phyloP scores from a whole-genome alignment of 2,888 invertebrate genomes.

The Muschampia staudingeri region DNA sequence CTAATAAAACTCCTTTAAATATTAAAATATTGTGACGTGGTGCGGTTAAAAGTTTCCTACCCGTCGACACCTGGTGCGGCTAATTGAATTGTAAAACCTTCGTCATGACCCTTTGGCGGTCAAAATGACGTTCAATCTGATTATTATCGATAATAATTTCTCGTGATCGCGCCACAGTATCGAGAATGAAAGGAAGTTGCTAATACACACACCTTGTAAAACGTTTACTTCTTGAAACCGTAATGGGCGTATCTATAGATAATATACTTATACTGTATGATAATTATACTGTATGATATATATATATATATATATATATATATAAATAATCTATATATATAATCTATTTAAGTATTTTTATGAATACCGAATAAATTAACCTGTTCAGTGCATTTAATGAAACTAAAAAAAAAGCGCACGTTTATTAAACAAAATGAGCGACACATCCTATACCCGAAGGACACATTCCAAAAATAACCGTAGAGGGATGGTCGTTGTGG shows the following conservation, averaged over 20 bases:
- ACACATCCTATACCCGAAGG: conserved; percentile 78
- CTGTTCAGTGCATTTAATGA: conserved; percentile 65
- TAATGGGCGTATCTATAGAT: conserved; percentile 8
- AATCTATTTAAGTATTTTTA: background rate
- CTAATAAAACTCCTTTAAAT: conserved; percentile 81
- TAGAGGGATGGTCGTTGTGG: conserved; percentile 78
- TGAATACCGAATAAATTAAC: background rate
- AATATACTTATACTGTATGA: background rate
- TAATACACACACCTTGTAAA: conserved; percentile 64
- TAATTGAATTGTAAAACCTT: conserved; percentile 91
- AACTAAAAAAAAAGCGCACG: conserved; percentile 66
- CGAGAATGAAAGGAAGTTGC: conserved; percentile 72
- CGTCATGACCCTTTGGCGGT: conserved; percentile 87
- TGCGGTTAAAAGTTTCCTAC: conserved; percentile 80
- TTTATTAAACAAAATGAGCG: conserved; percentile 65
- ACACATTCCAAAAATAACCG: conserved; percentile 81
- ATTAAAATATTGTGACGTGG: conserved; percentile 78
- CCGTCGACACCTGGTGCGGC: conserved; percentile 76
- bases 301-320: no score
- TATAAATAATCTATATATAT: background rate
- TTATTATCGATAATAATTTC: conserved; percentile 86
- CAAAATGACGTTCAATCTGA: conserved; percentile 85
- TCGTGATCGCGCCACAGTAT: conserved; percentile 81
- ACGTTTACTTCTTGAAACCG: conserved; percentile 54
- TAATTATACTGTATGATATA: no score